phyloP scores from a whole-genome alignment of 2,888 invertebrate genomes.

The Lochmaea crataegi region DNA sequence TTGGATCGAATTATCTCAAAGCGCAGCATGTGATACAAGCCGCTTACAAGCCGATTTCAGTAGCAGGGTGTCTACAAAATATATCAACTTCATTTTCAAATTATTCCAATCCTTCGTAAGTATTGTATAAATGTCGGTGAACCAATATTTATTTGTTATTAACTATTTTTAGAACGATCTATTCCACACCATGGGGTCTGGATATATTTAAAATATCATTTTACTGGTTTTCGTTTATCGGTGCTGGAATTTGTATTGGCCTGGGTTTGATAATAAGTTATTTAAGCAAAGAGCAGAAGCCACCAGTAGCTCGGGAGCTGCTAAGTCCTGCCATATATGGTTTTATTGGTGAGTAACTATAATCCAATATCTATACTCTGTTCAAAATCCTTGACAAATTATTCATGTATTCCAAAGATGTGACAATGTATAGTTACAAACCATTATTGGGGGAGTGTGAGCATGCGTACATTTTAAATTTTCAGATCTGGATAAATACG shows the following conservation, averaged over 20 bases:
- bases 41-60: slow-evolving; percentile 48
- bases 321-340: slow-evolving; percentile 50
- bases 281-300: slow-evolving; percentile 44
- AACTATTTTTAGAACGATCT: slow-evolving; percentile 13
- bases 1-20: slow-evolving; percentile 50
- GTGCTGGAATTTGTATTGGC: slow-evolving; percentile 43
- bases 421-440: too few species aligned
- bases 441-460: too few species aligned
- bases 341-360: slow-evolving; percentile 35
- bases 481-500: slow-evolving; percentile 36
- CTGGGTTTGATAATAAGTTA: slow-evolving; percentile 51
- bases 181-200: slow-evolving; percentile 22
- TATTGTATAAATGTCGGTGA: background rate
- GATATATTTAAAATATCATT: slow-evolving; percentile 52
- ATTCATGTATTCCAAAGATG: too few species aligned
- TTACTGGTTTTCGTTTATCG: slow-evolving; percentile 52
- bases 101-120: background rate
- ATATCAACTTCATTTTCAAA: slow-evolving; percentile 28
- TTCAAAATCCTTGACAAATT: too few species aligned
- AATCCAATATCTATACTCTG: background rate
- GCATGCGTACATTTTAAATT: too few species aligned
- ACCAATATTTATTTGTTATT: too few species aligned
- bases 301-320: slow-evolving; percentile 47
- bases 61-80: slow-evolving; percentile 47
- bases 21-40: slow-evolving; percentile 45